phyloP scores from a whole-genome alignment of 2,797 vertebrate species.

The Choloepus didactylus region DNA sequence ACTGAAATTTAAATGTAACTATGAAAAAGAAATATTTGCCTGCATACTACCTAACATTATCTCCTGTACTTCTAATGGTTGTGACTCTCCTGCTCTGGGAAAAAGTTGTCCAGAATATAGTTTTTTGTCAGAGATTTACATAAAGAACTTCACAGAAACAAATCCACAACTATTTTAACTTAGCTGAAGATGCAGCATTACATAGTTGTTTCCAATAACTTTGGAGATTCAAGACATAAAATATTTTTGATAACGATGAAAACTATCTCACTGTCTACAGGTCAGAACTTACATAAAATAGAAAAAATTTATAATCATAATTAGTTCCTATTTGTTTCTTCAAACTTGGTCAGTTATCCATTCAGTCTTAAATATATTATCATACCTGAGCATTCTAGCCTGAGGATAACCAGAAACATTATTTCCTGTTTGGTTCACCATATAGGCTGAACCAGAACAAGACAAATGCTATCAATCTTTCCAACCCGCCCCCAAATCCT shows the following conservation, averaged over 20 bases:
- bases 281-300: neutral
- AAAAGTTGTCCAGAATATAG: neutral
- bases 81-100: neutral
- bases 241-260: neutral
- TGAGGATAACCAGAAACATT: neutral
- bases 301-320: slow-evolving; percentile 22
- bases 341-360: neutral
- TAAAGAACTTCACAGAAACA: neutral
- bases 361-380: neutral
- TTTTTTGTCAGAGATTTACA: neutral
- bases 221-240: neutral
- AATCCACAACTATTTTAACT: slow-evolving; percentile 6
- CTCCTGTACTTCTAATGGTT: neutral
- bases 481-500: neutral
- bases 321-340: slow-evolving; percentile 20
- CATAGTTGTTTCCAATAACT: neutral
- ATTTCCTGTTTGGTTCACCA: neutral
- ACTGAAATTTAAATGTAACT: slow-evolving; percentile 23
- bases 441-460: slow-evolving; percentile 1
- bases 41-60: slow-evolving; percentile 1
- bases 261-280: neutral
- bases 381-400: neutral
- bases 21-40: slow-evolving; percentile 31
- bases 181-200: neutral
- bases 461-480: slow-evolving; percentile 56